Evolutionary conservation across 2,888 invertebrate genomes (phyloP), one percentile per base, ranked within the genome.

Genomic region (Anoncus sp.): DNA sequence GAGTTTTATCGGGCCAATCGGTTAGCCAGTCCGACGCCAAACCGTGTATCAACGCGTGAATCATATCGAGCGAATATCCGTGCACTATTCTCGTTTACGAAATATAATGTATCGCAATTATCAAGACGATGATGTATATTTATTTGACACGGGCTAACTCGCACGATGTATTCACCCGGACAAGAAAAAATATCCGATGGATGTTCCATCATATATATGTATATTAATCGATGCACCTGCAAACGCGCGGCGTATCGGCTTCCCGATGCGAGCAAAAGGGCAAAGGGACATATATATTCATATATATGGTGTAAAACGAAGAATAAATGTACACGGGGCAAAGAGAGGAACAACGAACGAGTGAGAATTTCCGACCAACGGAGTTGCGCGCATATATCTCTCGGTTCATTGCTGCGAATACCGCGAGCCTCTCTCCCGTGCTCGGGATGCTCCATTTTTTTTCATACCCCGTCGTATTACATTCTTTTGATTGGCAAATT

Each of bases 401-500:
- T 16, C 38, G 18, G 6, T 24, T n/a, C 31, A n/a, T 16, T 10
- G 45, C 18, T 4, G 40, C n/a, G 14, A 40, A 10, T 45, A 7
- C n/a, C n/a, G n/a, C n/a, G 6, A 45, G 45, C 18, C 22, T 51
- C 22, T 12, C 53, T n/a, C 27, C 6, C 53, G 10, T 9, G 24
- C 14, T n/a, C 18, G 20, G 3, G 60, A 43, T 16, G 16, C 27
- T n/a, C 1, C 20, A 27, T 55, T 67, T 45, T 40, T 72, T 72
- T 67, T 51, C 45, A 27, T 16, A 27, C 31, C n/a, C n/a, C n/a
- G n/a, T n/a, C n/a, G n/a, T 63, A 77, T 73, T 51, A 49, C 63
- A 59, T 57, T 59, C 51, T 60, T 72, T 67, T 77, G 77, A 77
- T 77, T 77, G 77, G 62, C 5, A 73, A 77, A 77, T 77, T 72